phyloP scores from a whole-genome alignment of 64 coral and sea anemone genomes.

The Porites lutea region DNA sequence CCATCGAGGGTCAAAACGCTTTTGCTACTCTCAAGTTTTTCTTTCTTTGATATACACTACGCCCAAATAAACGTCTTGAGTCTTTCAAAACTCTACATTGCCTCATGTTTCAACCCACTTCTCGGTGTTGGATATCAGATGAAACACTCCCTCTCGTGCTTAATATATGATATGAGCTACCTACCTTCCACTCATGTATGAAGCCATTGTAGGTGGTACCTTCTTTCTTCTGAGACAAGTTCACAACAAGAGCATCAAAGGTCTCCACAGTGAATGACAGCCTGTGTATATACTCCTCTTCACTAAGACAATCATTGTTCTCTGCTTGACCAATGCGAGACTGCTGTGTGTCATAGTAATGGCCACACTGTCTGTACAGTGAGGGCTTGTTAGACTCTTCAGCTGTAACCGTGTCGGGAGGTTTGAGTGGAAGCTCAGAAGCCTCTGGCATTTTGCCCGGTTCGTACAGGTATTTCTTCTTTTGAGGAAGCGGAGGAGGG shows the following conservation, averaged over 20 bases:
- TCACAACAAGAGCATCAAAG: conserved; percentile 63
- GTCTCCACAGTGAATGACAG: conserved; percentile 42
- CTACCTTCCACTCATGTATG: conserved; percentile 64
- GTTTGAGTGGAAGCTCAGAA: not conserved
- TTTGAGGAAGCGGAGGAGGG: conserved; percentile 9
- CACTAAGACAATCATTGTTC: conserved; percentile 63
- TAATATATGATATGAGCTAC: not conserved
- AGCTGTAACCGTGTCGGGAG: not conserved
- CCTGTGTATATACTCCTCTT: conserved; percentile 58
- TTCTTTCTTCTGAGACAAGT: conserved; percentile 21
- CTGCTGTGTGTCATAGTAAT: conserved; percentile 66
- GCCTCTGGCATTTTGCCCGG: conserved; percentile 50
- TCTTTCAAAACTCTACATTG: no score
- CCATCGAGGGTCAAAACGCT: no score
- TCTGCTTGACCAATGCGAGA: conserved; percentile 54
- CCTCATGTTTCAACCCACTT: no score
- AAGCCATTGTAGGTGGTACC: conserved; percentile 41
- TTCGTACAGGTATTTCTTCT: conserved; percentile 45
- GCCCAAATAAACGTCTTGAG: no score
- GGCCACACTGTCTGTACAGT: conserved; percentile 69
- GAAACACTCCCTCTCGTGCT: no score
- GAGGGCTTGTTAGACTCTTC: conserved; percentile 45
- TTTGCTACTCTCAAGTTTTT: no score
- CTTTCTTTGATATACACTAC: no score
- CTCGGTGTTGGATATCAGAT: no score